Evolutionary conservation across 2,797 vertebrate species (phyloP).

Genomic region (Poecilia velifera): DNA sequence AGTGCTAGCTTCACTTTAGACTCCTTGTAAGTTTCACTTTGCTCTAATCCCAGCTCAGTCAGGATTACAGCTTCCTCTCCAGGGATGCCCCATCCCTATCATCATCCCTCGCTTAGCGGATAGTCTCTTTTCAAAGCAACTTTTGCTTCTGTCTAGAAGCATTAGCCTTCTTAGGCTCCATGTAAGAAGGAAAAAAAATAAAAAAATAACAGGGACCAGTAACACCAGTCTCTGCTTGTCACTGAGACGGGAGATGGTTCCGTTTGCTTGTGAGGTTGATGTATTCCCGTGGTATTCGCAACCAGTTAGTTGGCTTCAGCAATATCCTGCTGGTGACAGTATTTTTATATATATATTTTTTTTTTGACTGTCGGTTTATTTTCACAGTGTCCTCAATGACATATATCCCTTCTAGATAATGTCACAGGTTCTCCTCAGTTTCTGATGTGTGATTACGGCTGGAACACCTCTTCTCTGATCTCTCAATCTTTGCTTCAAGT

Average conservation of each 20-base stretch:
- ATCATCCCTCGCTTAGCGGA: conserved; percentile 57
- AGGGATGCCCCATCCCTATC: conserved; percentile 35
- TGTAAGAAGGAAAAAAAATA: conserved; percentile 46
- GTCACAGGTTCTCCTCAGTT: conserved; percentile 30
- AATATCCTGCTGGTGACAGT: conserved; percentile 50
- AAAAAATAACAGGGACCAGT: conserved; percentile 41
- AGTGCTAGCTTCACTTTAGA: conserved; percentile 51
- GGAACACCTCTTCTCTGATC: conserved; percentile 35
- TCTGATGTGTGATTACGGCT: conserved; percentile 33
- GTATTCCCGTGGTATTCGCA: conserved; percentile 41
- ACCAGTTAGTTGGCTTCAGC: conserved; percentile 23
- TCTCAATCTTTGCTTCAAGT: conserved; percentile 25
- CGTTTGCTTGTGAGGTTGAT: conserved; percentile 25
- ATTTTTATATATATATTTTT: neutral
- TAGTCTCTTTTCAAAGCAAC: conserved; percentile 63
- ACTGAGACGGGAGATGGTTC: conserved; percentile 42
- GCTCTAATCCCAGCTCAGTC: conserved; percentile 73
- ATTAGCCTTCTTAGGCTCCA: conserved; percentile 48
- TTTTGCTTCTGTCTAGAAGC: conserved; percentile 59
- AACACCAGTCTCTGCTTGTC: conserved; percentile 38
- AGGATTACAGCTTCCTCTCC: conserved; percentile 66
- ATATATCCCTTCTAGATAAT: conserved; percentile 12
- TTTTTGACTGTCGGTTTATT: conserved; percentile 42
- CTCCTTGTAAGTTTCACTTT: conserved; percentile 57
- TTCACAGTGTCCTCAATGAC: conserved; percentile 64